These are phyloP conservation scores for Gobiocypris rarus DNA, from an alignment of 2,113 vertebrate species.

Conservation along the genomic window DNA sequence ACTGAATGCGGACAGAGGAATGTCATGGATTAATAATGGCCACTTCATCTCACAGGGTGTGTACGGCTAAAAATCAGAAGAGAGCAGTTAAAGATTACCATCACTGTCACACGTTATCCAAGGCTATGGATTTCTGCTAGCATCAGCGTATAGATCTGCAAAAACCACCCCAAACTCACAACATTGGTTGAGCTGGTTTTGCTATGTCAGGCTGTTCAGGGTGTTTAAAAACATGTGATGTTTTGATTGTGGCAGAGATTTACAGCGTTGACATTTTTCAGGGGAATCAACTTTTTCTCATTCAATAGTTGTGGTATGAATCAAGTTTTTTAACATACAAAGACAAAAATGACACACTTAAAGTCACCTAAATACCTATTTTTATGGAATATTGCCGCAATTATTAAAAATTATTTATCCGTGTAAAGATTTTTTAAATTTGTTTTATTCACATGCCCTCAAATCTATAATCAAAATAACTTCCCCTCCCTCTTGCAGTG, in stretches of 20 bases:
- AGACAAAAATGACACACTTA: background rate
- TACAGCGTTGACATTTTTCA: background rate
- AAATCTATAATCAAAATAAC: too few relatives aligned
- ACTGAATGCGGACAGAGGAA: background rate
- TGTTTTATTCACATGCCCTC: too few relatives aligned
- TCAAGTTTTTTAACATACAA: background rate
- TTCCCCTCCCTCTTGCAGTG: too few relatives aligned
- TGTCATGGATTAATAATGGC: constrained; percentile 20
- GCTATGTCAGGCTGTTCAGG: background rate
- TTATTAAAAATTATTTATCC: too few relatives aligned
- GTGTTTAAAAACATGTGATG: background rate
- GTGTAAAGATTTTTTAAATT: too few relatives aligned
- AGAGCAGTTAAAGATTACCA: background rate
- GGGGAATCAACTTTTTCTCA: background rate
- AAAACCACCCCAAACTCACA: background rate
- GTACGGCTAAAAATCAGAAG: background rate
- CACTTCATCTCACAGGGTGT: background rate
- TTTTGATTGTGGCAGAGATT: background rate
- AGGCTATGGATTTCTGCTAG: background rate
- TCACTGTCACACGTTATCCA: background rate
- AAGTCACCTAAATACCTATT: too few relatives aligned
- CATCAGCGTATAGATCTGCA: background rate
- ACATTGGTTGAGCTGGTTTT: background rate
- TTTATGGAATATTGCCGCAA: too few relatives aligned
- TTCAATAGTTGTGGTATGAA: background rate